These are phyloP conservation scores for Drosophila suboccidentalis DNA, from an alignment of 2,888 invertebrate genomes.

Conservation along the genomic window DNA sequence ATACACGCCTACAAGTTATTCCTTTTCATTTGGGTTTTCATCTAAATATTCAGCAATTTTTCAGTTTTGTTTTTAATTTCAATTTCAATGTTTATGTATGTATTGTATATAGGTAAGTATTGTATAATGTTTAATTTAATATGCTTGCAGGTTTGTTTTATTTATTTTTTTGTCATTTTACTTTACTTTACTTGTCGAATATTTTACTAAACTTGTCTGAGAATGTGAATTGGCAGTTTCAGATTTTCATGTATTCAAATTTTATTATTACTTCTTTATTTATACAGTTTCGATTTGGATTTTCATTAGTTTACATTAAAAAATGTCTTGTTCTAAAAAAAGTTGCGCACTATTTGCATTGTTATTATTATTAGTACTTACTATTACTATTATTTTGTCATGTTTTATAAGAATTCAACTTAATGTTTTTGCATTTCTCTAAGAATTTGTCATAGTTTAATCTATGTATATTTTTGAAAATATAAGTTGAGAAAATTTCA, in stretches of 20 bases:
- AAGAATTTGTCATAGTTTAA: constrained; percentile 34
- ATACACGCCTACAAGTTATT: constrained; percentile 15
- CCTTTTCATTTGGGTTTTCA: constrained; percentile 31
- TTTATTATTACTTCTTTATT: constrained; percentile 21
- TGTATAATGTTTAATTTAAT: constrained; percentile 60
- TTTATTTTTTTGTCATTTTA: not conserved
- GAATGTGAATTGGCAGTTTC: constrained; percentile 80
- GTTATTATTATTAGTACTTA: constrained; percentile 18
- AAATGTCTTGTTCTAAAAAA: constrained; percentile 60
- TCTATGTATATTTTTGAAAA: constrained; percentile 17
- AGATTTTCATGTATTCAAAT: constrained; percentile 48
- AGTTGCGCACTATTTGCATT: constrained; percentile 55
- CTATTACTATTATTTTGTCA: constrained; percentile 27
- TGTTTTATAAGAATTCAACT: constrained; percentile 45
- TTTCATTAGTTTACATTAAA: constrained; percentile 51
- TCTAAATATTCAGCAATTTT: constrained; percentile 41
- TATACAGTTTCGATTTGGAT: constrained; percentile 36
- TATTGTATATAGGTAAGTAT: constrained; percentile 42
- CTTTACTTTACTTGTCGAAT: constrained; percentile 27
- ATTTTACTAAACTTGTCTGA: constrained; percentile 63
- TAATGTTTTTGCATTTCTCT: constrained; percentile 52
- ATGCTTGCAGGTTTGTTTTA: constrained; percentile 35
- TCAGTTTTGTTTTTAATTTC: constrained; percentile 36
- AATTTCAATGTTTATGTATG: constrained; percentile 43
- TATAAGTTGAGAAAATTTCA: constrained; percentile 61